These are phyloP conservation scores for Lasiommata megera DNA, from an alignment of 2,888 invertebrate genomes.

Conservation along the genomic window DNA sequence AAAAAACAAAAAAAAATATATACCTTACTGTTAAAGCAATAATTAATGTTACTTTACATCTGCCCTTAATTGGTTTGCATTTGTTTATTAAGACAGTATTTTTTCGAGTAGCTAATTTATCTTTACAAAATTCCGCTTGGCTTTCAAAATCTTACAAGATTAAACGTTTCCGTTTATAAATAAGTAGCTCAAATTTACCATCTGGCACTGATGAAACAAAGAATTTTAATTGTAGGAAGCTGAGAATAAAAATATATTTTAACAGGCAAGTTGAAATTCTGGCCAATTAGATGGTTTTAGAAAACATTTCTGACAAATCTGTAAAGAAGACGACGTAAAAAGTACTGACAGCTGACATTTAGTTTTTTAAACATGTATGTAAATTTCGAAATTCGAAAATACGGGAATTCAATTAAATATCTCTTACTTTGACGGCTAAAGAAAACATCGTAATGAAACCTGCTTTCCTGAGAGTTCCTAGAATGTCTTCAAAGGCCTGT, in stretches of 20 bases:
- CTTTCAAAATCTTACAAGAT: conserved; percentile 7
- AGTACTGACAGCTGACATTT: too few relatives aligned
- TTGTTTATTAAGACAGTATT: neutral
- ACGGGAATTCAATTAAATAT: too few relatives aligned
- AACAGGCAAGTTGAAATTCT: neutral
- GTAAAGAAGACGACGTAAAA: too few relatives aligned
- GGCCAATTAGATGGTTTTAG: neutral
- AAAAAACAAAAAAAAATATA: too few relatives aligned
- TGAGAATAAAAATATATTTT: neutral
- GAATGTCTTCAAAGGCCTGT: too few relatives aligned
- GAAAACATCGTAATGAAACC: too few relatives aligned
- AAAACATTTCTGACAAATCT: neutral
- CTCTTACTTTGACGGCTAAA: too few relatives aligned
- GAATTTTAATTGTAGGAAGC: conserved; percentile 1
- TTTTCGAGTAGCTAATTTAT: conserved; percentile 2
- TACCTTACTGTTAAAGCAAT: neutral
- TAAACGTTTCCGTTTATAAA: conserved; percentile 5
- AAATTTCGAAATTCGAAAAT: too few relatives aligned
- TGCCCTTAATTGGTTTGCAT: neutral
- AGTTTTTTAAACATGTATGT: too few relatives aligned
- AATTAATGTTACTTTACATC: neutral
- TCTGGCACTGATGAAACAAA: neutral
- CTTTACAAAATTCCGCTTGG: neutral
- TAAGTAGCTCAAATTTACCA: conserved; percentile 6
- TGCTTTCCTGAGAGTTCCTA: too few relatives aligned